Evolutionary conservation across 2,888 invertebrate species (phyloP), one percentile per base, ranked within the genome.

Genomic region (Scotopteryx bipunctaria): DNA sequence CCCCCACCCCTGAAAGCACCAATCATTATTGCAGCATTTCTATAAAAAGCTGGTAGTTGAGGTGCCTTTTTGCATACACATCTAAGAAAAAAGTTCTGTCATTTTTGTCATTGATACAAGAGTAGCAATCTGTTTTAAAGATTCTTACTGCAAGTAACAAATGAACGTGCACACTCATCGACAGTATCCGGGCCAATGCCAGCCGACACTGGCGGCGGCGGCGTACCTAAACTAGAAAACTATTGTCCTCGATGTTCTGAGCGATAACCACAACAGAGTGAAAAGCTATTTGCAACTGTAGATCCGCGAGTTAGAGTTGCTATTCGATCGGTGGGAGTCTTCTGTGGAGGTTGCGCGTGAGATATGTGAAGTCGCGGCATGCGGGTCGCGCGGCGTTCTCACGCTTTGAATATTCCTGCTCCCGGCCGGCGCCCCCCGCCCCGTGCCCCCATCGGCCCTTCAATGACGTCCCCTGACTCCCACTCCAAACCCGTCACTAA

Each of bases 381-480:
- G 89, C 89, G 89, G 89, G 89, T 87, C 89, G 87, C 88, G 81
- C 84, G 72, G 78, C 83, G 88, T 90, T 90, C 89, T 90, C 89
- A 90, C 89, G 89, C 89, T 89, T 88, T 87, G 87, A 89, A 90
- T 90, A 88, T 88, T 86, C 87, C 87, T 86, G 87, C 78, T 85
- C 81, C 83, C 81, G 83, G 75, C 77, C 40, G 27, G 32, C 63
- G 69, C 68, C 67, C 59, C 42, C 51, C 41, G 66, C 61, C 73
- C 78, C 76, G 67, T 68, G 67, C 74, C 69, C 57, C 69, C 71
- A 66, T 64, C 74, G 80, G 84, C 87, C 88, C 86, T 86, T 86
- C 85, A 80, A 82, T 83, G 85, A 81, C 81, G 82, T 83, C 80
- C 78, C 78, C 79, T 71, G 76, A 76, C 81, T 84, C 85, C 83